Evolutionary conservation across 2,888 invertebrate species (phyloP), one percentile per base, ranked within the genome.

Genomic region (Dryocosmus kuriphilus): DNA sequence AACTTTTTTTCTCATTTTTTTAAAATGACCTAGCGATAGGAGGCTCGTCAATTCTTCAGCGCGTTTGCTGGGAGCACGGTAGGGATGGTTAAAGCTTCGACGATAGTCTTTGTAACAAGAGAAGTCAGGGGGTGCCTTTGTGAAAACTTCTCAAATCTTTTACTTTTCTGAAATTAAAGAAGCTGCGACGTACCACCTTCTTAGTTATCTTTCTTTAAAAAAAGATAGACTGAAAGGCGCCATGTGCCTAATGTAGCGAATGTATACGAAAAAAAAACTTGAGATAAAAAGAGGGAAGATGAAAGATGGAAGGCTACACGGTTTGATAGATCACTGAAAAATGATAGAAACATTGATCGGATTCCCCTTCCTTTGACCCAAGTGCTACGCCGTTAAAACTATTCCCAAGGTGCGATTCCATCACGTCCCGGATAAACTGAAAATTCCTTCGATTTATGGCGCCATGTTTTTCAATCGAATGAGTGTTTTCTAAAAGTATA

Each of bases 161-260:
- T 67, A 1, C 57, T 57, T 27, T 24, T 14, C 14, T 27, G 22
- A 19, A 67, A 67, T 46, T 67, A 67, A 67, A 41, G 41, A 67
- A 41, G 67, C 27, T 38, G 22, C 16, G 67, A 22, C 24, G 41
- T 24, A 19, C 24, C 8, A 67, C 41, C 1, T 65, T 38, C 63
- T 11, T 67, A 16, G 67, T 38, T 67, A 67, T 19, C 16, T 46
- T 67, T 67, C 67, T 41, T 67, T 0, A 67, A 67, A 67, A 65
- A 67, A 67, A 27, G 16, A 67, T 46, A 24, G 41, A 67, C 41
- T 67, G 46, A 67, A 67, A 67, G 46, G 27, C 22, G 24, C 67
- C 27, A 24, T 67, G 24, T 67, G 41, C 41, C 27, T 46, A 35
- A 67, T 22, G 46, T 46, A 67, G 67, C 67, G 41, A 27, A 67